Base-by-base conservation (phyloP, 2,888 invertebrate species). In the Chrysolina oricalcia region DNA sequence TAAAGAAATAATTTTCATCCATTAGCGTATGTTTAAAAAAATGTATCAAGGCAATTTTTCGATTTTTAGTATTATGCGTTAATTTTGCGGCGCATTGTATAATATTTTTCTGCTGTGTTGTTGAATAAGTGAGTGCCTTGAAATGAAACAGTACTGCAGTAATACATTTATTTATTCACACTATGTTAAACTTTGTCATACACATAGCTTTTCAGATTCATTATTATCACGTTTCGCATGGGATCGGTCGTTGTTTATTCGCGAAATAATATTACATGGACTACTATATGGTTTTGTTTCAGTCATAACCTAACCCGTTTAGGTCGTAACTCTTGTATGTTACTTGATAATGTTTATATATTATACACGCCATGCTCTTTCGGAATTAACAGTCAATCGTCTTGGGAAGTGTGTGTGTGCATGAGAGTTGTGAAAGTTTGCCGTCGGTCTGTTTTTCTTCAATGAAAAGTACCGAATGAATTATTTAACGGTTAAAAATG, bases 211-310 rank as follows among this genome's bases (percentile, higher is more conserved):
- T 11, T 53, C 53, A 21, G 53, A 19, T 53, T 53, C 19, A 43
- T 43, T 43, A 43, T 43, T 43, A 53, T 53, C 53, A 53, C 53
- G 53, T 53, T 53, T 53, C 53, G 21, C 19, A 21, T 53, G 53
- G 53, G 21, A 21, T 53, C 19, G 53, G 53, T 23, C 53, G 10
- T 53, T 53, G 53, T 53, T 53, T 53, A 21, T 53, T 53, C 21
- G 21, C 53, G 53, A 21, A 53, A 53, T 53, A 21, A 21, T 53
- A 53, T 53, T 19, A 23, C 53, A 53, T 10, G 21, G 13, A 1
- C 9, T 53, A 53, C 13, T 53, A 21, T 53, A 53, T 53, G 13
- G 53, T 21, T 23, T 53, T 53, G 21, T 53, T 53, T 53, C 11
- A 53, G 53, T 53, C 53, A 53, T 53, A 53, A 23, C 53, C 53